Evolutionary conservation across 1,140 invertebrate genomes (phyloP).

Genomic region (Hydropsyche tenuis): DNA sequence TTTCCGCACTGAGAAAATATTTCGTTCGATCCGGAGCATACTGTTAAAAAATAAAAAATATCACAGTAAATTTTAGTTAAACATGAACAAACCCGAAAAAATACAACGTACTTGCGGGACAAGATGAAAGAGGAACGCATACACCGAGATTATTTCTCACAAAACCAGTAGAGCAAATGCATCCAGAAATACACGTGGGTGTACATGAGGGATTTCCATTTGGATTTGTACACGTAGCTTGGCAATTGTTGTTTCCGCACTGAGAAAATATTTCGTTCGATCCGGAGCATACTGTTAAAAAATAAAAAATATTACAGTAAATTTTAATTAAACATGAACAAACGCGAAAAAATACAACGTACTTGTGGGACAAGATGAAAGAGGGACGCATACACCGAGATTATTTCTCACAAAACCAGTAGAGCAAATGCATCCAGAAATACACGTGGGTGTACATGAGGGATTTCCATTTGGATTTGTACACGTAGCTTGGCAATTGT

Average conservation of each 20-base stretch:
- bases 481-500: too few relatives aligned
- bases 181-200: conserved; percentile 15
- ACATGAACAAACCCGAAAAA: too few relatives aligned
- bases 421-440: not conserved
- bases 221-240: not conserved
- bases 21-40: not conserved
- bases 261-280: not conserved
- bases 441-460: not conserved
- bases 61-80: too few relatives aligned
- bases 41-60: too few relatives aligned
- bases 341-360: too few relatives aligned
- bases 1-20: not conserved
- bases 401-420: not conserved
- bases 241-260: conserved; percentile 18
- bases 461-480: too few relatives aligned
- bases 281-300: not conserved
- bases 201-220: not conserved
- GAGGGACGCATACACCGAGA: not conserved
- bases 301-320: too few relatives aligned
- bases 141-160: conserved; percentile 25
- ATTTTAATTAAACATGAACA: too few relatives aligned
- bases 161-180: conserved; percentile 20
- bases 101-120: not conserved
- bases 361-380: too few relatives aligned
- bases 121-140: conserved; percentile 25